phyloP scores from a whole-genome alignment of 2,888 invertebrate species.

The Rhogogaster chlorosoma region DNA sequence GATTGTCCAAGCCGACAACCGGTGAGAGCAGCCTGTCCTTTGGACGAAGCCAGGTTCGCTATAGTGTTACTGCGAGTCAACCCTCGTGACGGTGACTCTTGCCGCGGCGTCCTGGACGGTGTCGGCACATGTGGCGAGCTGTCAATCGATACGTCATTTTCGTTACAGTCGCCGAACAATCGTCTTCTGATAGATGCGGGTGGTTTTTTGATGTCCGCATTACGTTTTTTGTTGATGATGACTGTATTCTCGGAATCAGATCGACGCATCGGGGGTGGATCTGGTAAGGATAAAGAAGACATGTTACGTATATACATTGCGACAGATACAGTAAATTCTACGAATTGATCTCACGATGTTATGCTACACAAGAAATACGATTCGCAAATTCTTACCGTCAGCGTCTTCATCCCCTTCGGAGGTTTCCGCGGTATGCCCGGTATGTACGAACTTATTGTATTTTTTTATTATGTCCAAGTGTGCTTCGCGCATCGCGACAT shows the following conservation, averaged over 20 bases:
- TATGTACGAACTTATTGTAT: neutral
- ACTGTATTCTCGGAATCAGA: neutral
- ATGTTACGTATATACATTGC: no score
- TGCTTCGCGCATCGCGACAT: neutral
- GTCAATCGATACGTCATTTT: neutral
- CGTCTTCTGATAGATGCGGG: no score
- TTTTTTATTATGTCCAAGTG: neutral
- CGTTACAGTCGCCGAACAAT: neutral
- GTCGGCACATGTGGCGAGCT: neutral
- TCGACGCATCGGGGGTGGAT: neutral
- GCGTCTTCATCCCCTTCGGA: no score
- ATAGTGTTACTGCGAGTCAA: neutral
- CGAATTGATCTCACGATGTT: no score
- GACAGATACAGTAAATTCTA: no score
- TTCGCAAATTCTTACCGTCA: no score
- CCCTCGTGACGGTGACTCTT: neutral
- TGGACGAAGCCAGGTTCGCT: neutral
- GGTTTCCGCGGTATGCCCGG: no score
- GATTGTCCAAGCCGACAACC: neutral
- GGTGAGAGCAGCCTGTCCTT: neutral
- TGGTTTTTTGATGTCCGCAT: neutral
- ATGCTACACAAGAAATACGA: no score
- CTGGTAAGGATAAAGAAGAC: neutral
- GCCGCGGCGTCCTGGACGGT: neutral
- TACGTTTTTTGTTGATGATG: neutral